Evolutionary conservation across 2,113 vertebrate species (phyloP).

Genomic region (Lophochroa leadbeateri): DNA sequence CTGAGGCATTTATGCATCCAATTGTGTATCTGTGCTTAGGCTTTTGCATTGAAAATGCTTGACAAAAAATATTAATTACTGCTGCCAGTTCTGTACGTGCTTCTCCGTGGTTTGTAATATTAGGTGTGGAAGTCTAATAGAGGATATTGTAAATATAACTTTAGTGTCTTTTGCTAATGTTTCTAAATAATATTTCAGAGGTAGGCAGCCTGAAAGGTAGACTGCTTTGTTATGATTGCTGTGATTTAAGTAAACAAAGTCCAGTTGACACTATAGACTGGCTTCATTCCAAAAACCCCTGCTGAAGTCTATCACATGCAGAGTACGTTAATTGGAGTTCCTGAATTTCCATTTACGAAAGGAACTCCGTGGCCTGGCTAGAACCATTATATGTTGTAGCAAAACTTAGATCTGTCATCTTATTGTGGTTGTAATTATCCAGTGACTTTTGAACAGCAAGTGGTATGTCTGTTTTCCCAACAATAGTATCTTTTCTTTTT

Average conservation of each 20-base stretch:
- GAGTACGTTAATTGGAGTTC: slow-evolving; percentile 26
- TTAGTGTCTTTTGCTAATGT: not conserved
- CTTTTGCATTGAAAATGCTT: not conserved
- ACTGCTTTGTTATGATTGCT: slow-evolving; percentile 8
- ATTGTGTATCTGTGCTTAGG: not conserved
- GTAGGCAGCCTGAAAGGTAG: not conserved
- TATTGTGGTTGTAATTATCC: slow-evolving; percentile 5
- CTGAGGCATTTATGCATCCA: not conserved
- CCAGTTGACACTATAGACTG: not conserved
- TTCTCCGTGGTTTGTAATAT: not conserved
- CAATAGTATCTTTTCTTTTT: not conserved
- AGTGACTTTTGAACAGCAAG: not conserved
- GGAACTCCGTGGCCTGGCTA: not conserved
- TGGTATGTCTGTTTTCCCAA: not conserved
- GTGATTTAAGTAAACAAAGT: slow-evolving; percentile 16
- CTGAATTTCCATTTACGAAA: slow-evolving; percentile 11
- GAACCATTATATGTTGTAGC: not conserved
- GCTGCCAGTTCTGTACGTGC: not conserved
- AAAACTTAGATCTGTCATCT: slow-evolving; percentile 2
- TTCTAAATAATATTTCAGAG: not conserved
- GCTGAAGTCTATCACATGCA: not conserved
- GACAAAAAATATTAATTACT: not conserved
- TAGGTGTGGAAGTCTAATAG: not conserved
- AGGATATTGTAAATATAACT: not conserved
- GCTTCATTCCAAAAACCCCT: not conserved